phyloP scores from a whole-genome alignment of 2,888 invertebrate genomes.

The Brachylomia viminalis region DNA sequence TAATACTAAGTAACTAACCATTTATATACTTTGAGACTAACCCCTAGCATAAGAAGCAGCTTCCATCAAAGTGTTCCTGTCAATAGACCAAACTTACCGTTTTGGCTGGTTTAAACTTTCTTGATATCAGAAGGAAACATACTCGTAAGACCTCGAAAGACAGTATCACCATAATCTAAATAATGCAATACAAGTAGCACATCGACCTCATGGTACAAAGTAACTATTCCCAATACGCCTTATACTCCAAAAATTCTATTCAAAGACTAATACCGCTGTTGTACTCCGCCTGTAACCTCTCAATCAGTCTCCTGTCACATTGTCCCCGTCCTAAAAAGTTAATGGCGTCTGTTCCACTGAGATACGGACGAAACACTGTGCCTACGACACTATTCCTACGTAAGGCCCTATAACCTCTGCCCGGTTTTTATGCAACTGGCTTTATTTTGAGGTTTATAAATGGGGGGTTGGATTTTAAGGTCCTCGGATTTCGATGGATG shows the following conservation, averaged over 20 bases:
- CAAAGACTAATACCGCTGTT: neutral
- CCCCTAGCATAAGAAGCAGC: neutral
- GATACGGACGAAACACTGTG: conserved; percentile 81
- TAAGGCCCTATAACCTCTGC: conserved; percentile 50
- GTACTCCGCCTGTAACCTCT: conserved; percentile 5
- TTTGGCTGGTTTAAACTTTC: too few relatives aligned
- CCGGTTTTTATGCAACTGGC: conserved; percentile 26
- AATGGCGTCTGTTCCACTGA: conserved; percentile 83
- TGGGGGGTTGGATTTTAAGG: conserved; percentile 4
- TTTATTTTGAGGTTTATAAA: conserved; percentile 37
- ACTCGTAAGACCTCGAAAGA: neutral
- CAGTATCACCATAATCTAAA: neutral
- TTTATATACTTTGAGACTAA: neutral
- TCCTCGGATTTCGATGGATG: neutral
- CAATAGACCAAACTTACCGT: neutral
- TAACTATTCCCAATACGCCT: neutral
- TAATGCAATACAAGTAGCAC: neutral
- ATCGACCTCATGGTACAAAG: neutral
- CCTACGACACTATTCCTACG: conserved; percentile 68
- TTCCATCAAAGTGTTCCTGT: neutral
- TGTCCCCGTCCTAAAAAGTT: conserved; percentile 70
- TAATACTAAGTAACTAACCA: neutral
- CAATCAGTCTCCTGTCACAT: conserved; percentile 31
- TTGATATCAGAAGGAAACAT: neutral
- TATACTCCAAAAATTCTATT: neutral